Conservation (phyloP, 2,888 invertebrate genomes). For the Latheticus oryzae region DNA sequence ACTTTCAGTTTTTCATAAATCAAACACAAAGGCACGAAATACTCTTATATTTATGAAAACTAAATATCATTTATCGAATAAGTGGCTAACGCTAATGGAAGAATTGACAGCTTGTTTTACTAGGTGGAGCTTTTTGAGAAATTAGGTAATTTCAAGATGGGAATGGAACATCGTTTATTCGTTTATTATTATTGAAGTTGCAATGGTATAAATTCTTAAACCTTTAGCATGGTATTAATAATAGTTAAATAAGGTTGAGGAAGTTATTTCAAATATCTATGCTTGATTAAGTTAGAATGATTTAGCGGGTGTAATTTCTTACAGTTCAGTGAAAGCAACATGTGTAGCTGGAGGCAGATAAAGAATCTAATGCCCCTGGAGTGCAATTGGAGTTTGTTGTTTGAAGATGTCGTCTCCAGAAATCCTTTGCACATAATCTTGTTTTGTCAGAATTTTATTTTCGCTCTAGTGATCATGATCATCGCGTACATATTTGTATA, state of each 20-base stretch:
- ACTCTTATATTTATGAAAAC: no score
- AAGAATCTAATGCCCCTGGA: slow-evolving; percentile 45
- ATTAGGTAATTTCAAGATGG: no score
- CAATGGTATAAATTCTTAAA: no score
- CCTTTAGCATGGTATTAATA: slow-evolving; percentile 2
- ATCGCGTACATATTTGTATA: slow-evolving; percentile 43
- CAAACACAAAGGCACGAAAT: no score
- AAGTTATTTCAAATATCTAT: slow-evolving; percentile 19
- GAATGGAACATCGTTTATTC: no score
- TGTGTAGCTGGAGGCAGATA: slow-evolving; percentile 47
- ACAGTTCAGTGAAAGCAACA: slow-evolving; percentile 51
- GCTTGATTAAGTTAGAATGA: slow-evolving; percentile 28
- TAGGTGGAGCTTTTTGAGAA: no score
- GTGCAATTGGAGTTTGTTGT: slow-evolving; percentile 38
- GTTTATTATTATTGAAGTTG: no score
- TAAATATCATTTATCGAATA: no score
- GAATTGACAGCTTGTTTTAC: no score
- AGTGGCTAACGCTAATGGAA: no score
- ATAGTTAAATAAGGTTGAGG: background rate
- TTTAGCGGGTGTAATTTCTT: slow-evolving; percentile 37
- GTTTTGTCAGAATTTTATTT: slow-evolving; percentile 52
- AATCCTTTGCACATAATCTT: slow-evolving; percentile 47
- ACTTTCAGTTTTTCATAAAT: no score
- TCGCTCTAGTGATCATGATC: slow-evolving; percentile 48
- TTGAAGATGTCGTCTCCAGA: slow-evolving; percentile 53